phyloP scores from a whole-genome alignment of 92 coral and sea anemone genomes.

The Pocillopora meandrina region DNA sequence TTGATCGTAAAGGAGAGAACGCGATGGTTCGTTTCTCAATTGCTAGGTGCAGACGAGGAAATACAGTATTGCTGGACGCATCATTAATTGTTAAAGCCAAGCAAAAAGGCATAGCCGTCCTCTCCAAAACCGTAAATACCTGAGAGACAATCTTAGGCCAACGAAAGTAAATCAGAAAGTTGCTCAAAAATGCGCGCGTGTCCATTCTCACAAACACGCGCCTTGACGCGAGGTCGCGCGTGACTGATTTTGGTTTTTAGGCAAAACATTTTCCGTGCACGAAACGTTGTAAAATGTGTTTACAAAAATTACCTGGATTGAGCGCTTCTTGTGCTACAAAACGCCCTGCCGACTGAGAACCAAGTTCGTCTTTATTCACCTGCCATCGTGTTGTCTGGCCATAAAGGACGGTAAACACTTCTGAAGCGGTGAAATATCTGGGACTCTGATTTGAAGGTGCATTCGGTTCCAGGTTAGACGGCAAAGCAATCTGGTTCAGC shows the following conservation, averaged over 20 bases:
- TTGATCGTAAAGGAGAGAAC: no score
- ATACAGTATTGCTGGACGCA: no score
- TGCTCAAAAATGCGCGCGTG: background rate
- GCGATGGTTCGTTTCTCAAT: no score
- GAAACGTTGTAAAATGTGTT: background rate
- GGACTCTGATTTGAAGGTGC: background rate
- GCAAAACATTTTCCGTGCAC: no score
- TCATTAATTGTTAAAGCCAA: no score
- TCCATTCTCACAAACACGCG: background rate
- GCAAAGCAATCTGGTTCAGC: conserved; percentile 29
- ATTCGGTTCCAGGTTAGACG: conserved; percentile 22
- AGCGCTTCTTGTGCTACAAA: background rate
- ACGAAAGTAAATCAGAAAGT: no score
- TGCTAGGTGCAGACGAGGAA: no score
- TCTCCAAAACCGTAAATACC: no score
- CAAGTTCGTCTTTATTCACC: background rate
- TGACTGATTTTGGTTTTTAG: conserved; percentile 1
- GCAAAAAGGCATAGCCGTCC: no score
- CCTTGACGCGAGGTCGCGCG: conserved; percentile 19
- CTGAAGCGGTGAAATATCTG: conserved; percentile 22
- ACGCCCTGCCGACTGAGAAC: background rate
- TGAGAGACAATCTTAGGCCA: no score
- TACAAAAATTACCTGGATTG: conserved; percentile 8
- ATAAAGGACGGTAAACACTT: conserved; percentile 33
- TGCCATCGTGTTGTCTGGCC: conserved; percentile 17